Conservation (phyloP, 2,113 vertebrate genomes). For the Dromiciops gliroides region DNA sequence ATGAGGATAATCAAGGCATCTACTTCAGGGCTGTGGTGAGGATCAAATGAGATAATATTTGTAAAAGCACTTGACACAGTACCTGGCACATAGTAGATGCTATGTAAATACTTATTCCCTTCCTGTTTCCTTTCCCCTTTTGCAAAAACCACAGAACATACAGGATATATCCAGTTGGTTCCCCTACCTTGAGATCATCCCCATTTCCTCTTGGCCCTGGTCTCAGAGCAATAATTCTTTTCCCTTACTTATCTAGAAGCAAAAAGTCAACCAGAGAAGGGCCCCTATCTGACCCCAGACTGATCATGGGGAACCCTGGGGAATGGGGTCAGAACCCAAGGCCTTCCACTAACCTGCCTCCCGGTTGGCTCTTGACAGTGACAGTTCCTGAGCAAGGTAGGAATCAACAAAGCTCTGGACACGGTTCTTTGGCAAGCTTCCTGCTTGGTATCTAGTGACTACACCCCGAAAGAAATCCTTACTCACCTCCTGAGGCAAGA, state of each 20-base stretch:
- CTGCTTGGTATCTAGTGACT: neutral
- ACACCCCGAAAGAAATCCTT: conserved; percentile 71
- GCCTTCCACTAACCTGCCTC: conserved; percentile 63
- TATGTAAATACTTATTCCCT: neutral
- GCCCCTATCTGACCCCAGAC: neutral
- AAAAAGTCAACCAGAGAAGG: neutral
- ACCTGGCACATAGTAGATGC: neutral
- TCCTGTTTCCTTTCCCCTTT: neutral
- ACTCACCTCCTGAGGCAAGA: conserved; percentile 66
- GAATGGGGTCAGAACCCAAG: neutral
- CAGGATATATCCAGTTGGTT: neutral
- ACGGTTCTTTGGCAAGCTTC: conserved; percentile 23
- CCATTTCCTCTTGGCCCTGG: neutral
- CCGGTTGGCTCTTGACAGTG: neutral
- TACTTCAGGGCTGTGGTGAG: neutral
- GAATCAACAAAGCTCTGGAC: conserved; percentile 61
- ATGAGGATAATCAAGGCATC: neutral
- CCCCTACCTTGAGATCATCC: neutral
- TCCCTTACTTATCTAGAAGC: neutral
- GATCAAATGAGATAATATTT: neutral
- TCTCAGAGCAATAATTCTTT: neutral
- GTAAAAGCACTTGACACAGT: neutral
- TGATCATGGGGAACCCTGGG: neutral
- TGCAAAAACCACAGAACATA: neutral
- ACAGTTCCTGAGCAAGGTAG: neutral